Evolutionary conservation across 35 echinoderm and acorn worm genomes (phyloP), one percentile per base, ranked within the genome.

Genomic region (Amphiura filiformis): DNA sequence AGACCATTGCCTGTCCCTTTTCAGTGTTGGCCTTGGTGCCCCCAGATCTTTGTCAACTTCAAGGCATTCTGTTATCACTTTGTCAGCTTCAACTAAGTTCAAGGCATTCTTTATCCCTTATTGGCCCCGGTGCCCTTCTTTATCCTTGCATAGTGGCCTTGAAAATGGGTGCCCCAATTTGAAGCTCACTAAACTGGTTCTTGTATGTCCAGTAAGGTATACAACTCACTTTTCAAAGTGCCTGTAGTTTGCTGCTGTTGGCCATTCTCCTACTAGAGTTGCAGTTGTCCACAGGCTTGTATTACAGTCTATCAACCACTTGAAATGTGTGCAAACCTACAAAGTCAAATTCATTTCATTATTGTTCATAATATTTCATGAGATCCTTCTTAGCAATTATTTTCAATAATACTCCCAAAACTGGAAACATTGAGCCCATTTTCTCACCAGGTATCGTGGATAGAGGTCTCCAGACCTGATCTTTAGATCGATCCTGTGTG

Each of bases 271-370:
- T 40, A 90, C 81, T 0, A 90, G 80, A 56, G 80, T 90, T 7
- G 88, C 88, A 42, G 64, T 84, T 28, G 88, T 81, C 88, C 88
- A 90, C 76, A 90, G 57, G 31, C 65, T 82, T 15, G 88, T 65
- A 18, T 52, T 90, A 39, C 36, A 42, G 57, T 90, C 88, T 23
- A 90, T 82, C 37, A 90, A 64, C 81, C 80, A 90, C 82, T 90
- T 83, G 20, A 90, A 84, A 76, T 84, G 80, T 32, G 82, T 84
- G 70, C 38, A 84, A 20, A 90, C 81, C 88, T 90, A 80, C 37
- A 33, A 22, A 52, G n/a, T n/a, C n/a, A n/a, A n/a, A n/a, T n/a
- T n/a, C n/a, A n/a, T n/a, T n/a, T n/a, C n/a, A n/a, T 32, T 9
- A 15, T 23, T 32, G 33, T 30, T 30, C 65, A 22, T 30, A 0